Evolutionary conservation across 2,113 vertebrate species (phyloP).

Genomic region (Cricetomys ansorgei): DNA sequence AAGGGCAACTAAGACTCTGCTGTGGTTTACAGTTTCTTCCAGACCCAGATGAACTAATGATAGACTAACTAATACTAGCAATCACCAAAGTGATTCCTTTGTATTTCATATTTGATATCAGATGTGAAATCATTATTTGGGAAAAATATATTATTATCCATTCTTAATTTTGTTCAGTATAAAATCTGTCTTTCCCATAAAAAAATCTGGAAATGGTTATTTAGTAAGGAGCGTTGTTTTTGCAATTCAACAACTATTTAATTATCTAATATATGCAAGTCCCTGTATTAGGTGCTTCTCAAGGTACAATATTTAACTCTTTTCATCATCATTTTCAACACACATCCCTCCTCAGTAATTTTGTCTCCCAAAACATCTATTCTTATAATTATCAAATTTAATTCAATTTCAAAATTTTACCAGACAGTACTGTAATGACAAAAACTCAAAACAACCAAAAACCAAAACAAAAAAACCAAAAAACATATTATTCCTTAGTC

Average conservation of each 20-base stretch:
- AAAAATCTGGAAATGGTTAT: slow-evolving; percentile 17
- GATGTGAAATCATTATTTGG: background rate
- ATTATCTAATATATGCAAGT: background rate
- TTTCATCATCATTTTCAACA: background rate
- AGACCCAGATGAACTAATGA: background rate
- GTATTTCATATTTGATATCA: background rate
- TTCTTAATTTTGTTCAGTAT: slow-evolving; percentile 43
- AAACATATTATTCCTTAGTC: background rate
- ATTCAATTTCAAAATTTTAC: background rate
- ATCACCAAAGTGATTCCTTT: background rate
- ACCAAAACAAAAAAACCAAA: background rate
- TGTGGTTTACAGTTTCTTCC: background rate
- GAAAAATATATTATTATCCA: background rate
- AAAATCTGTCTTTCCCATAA: background rate
- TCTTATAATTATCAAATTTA: background rate
- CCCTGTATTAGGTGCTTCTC: background rate
- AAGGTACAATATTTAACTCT: background rate
- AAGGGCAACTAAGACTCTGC: background rate
- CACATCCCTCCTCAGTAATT: background rate
- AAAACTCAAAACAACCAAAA: background rate
- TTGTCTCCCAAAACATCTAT: background rate
- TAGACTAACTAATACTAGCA: background rate
- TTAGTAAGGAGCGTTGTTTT: background rate
- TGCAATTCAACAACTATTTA: slow-evolving; percentile 4
- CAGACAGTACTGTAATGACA: background rate